phyloP scores from a whole-genome alignment of 2,797 vertebrate species.

The Semotilus atromaculatus region DNA sequence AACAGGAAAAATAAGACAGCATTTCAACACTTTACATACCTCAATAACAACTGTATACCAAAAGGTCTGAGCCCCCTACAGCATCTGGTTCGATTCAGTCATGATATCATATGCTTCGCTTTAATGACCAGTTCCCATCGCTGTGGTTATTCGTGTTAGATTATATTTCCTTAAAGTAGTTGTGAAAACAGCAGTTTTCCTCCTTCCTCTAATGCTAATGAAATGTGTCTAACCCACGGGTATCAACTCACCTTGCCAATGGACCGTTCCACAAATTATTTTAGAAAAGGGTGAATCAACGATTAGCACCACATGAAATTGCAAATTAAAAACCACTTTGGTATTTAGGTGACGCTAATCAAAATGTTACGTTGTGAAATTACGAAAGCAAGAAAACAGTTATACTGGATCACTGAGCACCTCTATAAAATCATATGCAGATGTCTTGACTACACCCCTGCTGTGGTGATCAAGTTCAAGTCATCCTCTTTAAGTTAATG shows the following conservation, averaged over 20 bases:
- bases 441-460: neutral
- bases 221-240: conserved; percentile 50
- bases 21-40: conserved; percentile 27
- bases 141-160: conserved; percentile 11
- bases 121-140: conserved; percentile 9
- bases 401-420: neutral
- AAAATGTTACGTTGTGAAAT: neutral
- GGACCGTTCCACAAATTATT: conserved; percentile 58
- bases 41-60: neutral
- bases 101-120: neutral
- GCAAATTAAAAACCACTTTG: conserved; percentile 63
- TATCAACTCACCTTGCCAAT: conserved; percentile 57
- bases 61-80: conserved; percentile 1
- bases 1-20: neutral
- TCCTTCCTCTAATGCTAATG: conserved; percentile 41
- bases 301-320: neutral
- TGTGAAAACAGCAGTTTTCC: conserved; percentile 44
- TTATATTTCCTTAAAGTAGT: neutral
- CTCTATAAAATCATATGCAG: neutral
- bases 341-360: neutral
- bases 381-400: neutral
- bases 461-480: conserved; percentile 1
- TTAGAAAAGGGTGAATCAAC: conserved; percentile 12
- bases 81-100: conserved; percentile 25
- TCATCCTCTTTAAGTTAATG: conserved; percentile 39